Evolutionary conservation across 2,797 vertebrate genomes (phyloP).

Genomic region (Mus spretus): DNA sequence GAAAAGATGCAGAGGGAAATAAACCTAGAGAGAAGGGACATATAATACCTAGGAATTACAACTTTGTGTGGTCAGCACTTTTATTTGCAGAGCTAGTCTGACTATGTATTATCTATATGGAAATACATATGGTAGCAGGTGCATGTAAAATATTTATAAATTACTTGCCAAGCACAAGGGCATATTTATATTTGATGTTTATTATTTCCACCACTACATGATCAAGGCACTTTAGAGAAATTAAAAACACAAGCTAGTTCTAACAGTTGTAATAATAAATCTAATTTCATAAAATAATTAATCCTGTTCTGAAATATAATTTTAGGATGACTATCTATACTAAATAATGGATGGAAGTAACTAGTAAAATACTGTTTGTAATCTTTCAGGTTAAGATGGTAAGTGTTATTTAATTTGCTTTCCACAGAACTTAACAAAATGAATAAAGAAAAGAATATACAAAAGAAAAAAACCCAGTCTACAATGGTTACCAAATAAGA

Average conservation of each 20-base stretch:
- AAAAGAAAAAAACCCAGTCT: background rate
- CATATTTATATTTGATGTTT: conserved; percentile 72
- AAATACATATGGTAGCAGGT: conserved; percentile 78
- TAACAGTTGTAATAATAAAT: conserved; percentile 83
- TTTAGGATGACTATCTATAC: conserved; percentile 81
- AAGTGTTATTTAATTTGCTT: conserved; percentile 24
- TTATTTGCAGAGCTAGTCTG: conserved; percentile 70
- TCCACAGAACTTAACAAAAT: conserved; percentile 47
- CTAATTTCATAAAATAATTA: conserved; percentile 86
- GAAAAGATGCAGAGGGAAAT: conserved; percentile 63
- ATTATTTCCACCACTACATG: conserved; percentile 39
- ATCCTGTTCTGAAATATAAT: conserved; percentile 85
- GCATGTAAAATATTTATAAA: conserved; percentile 85
- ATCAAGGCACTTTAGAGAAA: conserved; percentile 61
- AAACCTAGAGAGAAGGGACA: conserved; percentile 64
- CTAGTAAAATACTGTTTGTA: conserved; percentile 78
- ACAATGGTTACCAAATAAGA: background rate
- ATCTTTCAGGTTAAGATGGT: background rate
- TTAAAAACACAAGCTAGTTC: conserved; percentile 77
- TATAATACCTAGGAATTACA: conserved; percentile 69
- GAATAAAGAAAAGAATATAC: background rate
- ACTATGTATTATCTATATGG: conserved; percentile 80
- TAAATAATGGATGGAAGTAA: conserved; percentile 84
- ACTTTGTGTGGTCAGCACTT: conserved; percentile 57
- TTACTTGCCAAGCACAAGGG: conserved; percentile 74